Evolutionary conservation across 2,888 invertebrate genomes (phyloP).

Genomic region (Melieria omissa): DNA sequence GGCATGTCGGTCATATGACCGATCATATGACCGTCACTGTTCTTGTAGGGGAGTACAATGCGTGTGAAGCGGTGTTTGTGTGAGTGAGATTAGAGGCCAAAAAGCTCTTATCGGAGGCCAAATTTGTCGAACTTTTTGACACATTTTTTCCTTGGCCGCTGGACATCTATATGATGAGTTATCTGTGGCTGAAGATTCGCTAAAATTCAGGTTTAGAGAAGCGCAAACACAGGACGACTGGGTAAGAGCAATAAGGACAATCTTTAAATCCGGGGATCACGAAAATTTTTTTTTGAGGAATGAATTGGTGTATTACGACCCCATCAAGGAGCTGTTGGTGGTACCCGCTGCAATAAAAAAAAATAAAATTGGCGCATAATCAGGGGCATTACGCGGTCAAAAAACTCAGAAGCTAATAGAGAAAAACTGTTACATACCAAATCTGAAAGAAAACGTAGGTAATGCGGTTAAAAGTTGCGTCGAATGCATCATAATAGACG

Average conservation of each 20-base stretch:
- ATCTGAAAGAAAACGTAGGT: constrained; percentile 23
- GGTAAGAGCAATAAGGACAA: constrained; percentile 20
- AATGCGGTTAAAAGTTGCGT: constrained; percentile 29
- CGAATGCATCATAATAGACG: constrained; percentile 35
- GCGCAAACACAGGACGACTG: constrained; percentile 10
- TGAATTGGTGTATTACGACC: not conserved
- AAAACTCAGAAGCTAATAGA: constrained; percentile 46
- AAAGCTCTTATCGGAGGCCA: too few species aligned
- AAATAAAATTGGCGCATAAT: constrained; percentile 11
- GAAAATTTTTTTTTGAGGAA: constrained; percentile 27
- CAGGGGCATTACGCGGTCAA: constrained; percentile 46
- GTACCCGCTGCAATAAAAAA: constrained; percentile 22
- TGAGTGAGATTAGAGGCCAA: too few species aligned
- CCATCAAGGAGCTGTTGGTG: constrained; percentile 28
- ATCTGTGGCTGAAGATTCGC: too few species aligned
- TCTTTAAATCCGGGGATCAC: constrained; percentile 20
- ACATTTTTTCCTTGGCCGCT: too few species aligned
- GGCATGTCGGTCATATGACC: too few species aligned
- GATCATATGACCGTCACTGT: too few species aligned
- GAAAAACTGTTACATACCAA: constrained; percentile 50
- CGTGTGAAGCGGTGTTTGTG: too few species aligned
- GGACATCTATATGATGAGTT: too few species aligned
- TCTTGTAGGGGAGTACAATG: too few species aligned
- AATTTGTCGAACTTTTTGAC: too few species aligned
- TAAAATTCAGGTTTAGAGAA: not conserved